Evolutionary conservation across 1,140 invertebrate species (phyloP), one percentile per base, ranked within the genome.

Genomic region (Daktulosphaira vitifoliae): DNA sequence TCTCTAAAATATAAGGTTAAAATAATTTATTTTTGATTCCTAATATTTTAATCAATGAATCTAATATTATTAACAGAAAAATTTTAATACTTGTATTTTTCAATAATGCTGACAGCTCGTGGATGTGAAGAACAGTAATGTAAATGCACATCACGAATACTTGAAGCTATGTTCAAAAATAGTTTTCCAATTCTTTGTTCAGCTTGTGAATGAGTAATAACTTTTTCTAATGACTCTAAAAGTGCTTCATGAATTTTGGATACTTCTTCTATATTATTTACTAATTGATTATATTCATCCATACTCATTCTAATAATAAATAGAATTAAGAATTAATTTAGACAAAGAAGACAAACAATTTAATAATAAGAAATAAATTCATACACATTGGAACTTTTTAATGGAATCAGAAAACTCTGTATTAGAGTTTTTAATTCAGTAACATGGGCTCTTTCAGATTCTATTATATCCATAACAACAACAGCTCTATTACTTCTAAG

Each of bases 81-180:
- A n/a, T n/a, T n/a, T 29, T 4, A 79, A 78, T 76, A 92, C 90
- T 88, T 90, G 71, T 89, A 88, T 74, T 89, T 88, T 74, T 95
- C 92, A 68, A 98, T 78, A 68, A 96, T 84, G 71, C 86, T 87
- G 38, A 96, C 92, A 71, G 93, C 92, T 74, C 84, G 84, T 0
- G 95, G 95, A 82, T 98, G 95, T 70, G 89, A 85, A 66, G 83
- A 81, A 78, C 94, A 97, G 74, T 98, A 99, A 15, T 78, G 78
- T 69, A 86, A 82, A 76, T 97, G 92, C 22, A 94, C 83, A 67
- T 81, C 76, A 76, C 96, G 95, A 54, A 98, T 80, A 72, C 83
- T 82, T 16, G 89, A 84, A 8, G 95, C 95, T 74, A 87, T 82
- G 49, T 84, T 85, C 42, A 99, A 76, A 73, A 98, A 97, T 1